Percentiles rank a stretch among this genome's conserved stretches.
Conservation (phyloP, 2,113 vertebrate species). For the Dermatemys mawii region DNA sequence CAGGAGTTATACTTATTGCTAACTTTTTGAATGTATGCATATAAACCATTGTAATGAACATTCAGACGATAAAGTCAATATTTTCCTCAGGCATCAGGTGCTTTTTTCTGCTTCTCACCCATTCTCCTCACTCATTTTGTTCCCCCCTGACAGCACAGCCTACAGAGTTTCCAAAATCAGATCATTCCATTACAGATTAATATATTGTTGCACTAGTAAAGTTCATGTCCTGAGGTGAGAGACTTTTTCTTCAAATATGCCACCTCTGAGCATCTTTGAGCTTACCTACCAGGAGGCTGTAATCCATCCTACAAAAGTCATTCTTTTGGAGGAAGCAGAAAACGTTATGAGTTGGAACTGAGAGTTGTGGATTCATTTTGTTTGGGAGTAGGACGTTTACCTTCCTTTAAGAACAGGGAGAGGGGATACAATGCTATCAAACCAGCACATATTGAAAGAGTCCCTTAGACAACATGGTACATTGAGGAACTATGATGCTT, state of each 20-base stretch:
- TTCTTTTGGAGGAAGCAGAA: not conserved
- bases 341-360: not conserved
- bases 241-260: fast-evolving
- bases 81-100: not conserved
- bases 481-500: conserved; percentile 22
- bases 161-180: not conserved
- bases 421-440: not conserved
- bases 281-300: not conserved
- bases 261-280: not conserved
- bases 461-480: not conserved
- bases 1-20: not conserved
- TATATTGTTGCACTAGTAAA: not conserved
- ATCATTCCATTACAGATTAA: not conserved
- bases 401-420: not conserved
- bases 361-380: not conserved
- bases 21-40: not conserved
- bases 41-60: not conserved
- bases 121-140: not conserved
- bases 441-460: not conserved
- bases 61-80: not conserved
- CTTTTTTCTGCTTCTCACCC: not conserved
- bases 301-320: not conserved
- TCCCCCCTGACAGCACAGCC: not conserved
- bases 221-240: fast-evolving
- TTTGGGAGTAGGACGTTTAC: not conserved